Conservation (phyloP, 2,113 vertebrate genomes). For the Odontophorus gujanensis region DNA sequence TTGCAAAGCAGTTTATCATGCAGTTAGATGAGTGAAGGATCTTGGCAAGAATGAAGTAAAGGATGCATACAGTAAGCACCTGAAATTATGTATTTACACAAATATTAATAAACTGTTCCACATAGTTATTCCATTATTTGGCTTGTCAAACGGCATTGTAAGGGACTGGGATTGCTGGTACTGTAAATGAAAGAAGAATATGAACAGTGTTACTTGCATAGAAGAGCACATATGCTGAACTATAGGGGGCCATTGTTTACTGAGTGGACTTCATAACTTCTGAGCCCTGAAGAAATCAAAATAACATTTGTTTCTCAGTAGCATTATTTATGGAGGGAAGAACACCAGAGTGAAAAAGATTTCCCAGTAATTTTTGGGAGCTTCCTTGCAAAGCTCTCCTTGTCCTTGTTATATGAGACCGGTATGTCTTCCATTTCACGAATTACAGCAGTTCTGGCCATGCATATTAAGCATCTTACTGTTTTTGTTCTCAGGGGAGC, state of each 20-base stretch:
- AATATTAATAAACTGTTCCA: background rate
- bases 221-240: background rate
- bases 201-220: background rate
- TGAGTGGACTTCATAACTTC: background rate
- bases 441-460: background rate
- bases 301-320: background rate
- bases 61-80: background rate
- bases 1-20: slow-evolving; percentile 1
- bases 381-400: background rate
- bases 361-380: background rate
- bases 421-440: background rate
- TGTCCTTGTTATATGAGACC: rapidly evolving
- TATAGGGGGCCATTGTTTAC: background rate
- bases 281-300: background rate
- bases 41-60: background rate
- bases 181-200: background rate
- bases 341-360: background rate
- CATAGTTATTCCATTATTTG: background rate
- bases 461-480: rapidly evolving
- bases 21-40: background rate
- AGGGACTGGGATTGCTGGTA: background rate
- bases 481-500: background rate
- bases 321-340: background rate
- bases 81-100: background rate
- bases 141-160: background rate